A percentile compares a stretch with the other conserved stretches of the same genome.
Evolutionary conservation across 2,888 invertebrate genomes (phyloP).

Genomic region (Congeria kusceri): DNA sequence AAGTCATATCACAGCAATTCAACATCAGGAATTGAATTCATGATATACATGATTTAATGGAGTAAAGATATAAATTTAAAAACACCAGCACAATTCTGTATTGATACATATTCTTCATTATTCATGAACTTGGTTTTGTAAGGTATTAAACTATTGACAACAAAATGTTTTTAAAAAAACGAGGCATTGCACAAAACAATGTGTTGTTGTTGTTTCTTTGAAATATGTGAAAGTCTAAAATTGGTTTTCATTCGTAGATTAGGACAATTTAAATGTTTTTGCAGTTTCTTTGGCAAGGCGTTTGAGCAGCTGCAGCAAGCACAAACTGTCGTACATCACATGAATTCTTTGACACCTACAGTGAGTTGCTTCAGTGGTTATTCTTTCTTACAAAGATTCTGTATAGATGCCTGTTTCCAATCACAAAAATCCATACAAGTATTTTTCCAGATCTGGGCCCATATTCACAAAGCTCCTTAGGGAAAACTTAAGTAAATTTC

Average conservation of each 20-base stretch:
- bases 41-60: too few species aligned
- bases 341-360: slow-evolving; percentile 93
- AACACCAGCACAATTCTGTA: too few species aligned
- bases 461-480: too few species aligned
- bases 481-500: too few species aligned
- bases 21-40: too few species aligned
- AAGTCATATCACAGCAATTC: too few species aligned
- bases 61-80: too few species aligned
- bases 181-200: neutral
- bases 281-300: slow-evolving; percentile 93
- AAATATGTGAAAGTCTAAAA: too few species aligned
- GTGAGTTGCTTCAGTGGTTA: slow-evolving; percentile 86
- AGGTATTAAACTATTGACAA: neutral
- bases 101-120: neutral
- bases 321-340: slow-evolving; percentile 87
- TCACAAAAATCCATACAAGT: neutral
- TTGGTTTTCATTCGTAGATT: too few species aligned
- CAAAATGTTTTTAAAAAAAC: neutral
- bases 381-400: neutral
- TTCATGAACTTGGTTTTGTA: too few species aligned
- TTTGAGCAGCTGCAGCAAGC: slow-evolving; percentile 93
- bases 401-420: neutral
- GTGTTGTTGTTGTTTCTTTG: too few species aligned
- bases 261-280: slow-evolving; percentile 51
- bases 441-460: too few species aligned